These are phyloP conservation scores for Trisateles emortualis DNA, from an alignment of 2,888 invertebrate species.

Conservation along the genomic window DNA sequence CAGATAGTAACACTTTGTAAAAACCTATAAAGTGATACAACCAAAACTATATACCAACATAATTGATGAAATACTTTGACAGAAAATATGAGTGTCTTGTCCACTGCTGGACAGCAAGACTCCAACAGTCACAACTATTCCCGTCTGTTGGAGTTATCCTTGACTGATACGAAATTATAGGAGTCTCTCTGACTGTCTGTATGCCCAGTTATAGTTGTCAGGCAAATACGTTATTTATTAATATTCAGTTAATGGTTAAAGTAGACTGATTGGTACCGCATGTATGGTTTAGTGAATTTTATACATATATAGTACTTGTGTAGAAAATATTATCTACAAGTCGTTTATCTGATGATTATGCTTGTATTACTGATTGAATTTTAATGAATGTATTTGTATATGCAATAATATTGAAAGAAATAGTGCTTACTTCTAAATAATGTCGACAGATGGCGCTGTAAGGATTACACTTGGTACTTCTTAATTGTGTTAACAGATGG, in stretches of 20 bases:
- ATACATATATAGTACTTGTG: slow-evolving; percentile 9
- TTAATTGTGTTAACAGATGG: not conserved
- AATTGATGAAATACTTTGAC: too few relatives aligned
- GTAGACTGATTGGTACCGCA: slow-evolving; percentile 32
- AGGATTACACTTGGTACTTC: not conserved
- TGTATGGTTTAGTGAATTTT: slow-evolving; percentile 31
- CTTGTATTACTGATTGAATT: slow-evolving; percentile 31
- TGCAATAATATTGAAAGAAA: slow-evolving; percentile 2
- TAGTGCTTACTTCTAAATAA: not conserved
- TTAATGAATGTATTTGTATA: slow-evolving; percentile 31
- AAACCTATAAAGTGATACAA: too few relatives aligned
- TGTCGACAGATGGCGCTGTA: slow-evolving; percentile 2
- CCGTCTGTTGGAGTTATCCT: too few relatives aligned
- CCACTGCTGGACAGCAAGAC: too few relatives aligned
- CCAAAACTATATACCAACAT: too few relatives aligned
- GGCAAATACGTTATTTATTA: slow-evolving; percentile 37
- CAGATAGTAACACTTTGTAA: too few relatives aligned
- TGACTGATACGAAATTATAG: too few relatives aligned
- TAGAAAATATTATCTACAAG: slow-evolving; percentile 28
- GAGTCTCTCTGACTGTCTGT: too few relatives aligned
- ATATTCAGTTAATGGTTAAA: slow-evolving; percentile 26
- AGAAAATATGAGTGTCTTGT: too few relatives aligned
- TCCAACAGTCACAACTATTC: too few relatives aligned
- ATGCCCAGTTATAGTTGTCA: not conserved
- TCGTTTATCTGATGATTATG: slow-evolving; percentile 38